phyloP scores from a whole-genome alignment of 1,140 invertebrate species.

The Hestina assimilis region DNA sequence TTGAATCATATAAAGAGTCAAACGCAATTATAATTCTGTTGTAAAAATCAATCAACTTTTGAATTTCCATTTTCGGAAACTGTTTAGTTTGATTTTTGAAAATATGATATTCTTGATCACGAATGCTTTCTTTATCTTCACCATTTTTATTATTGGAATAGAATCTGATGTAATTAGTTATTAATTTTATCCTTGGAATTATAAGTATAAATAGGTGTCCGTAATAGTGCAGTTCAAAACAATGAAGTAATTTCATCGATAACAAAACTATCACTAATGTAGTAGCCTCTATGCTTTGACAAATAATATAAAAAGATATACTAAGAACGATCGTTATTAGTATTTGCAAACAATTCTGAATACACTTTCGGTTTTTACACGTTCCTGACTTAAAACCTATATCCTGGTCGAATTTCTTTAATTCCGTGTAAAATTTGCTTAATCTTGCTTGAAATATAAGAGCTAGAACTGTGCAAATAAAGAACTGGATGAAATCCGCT shows the following conservation, averaged over 20 bases:
- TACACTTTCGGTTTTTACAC: background rate
- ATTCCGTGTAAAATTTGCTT: conserved; percentile 1
- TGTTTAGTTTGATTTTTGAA: background rate
- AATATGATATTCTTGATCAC: background rate
- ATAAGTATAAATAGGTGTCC: conserved; percentile 41
- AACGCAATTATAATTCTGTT: conserved; percentile 50
- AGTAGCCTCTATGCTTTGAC: background rate
- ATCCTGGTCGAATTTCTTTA: conserved; percentile 15
- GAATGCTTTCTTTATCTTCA: background rate
- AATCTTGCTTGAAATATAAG: background rate
- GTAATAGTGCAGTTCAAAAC: conserved; percentile 38
- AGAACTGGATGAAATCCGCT: background rate
- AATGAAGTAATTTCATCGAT: conserved; percentile 23
- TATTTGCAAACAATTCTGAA: conserved; percentile 4
- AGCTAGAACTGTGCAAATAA: background rate
- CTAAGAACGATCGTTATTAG: background rate
- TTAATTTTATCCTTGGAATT: conserved; percentile 33
- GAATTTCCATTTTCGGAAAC: conserved; percentile 29
- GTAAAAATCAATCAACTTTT: conserved; percentile 52
- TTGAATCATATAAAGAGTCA: conserved; percentile 48
- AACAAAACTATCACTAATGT: background rate
- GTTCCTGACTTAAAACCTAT: background rate
- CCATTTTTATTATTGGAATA: conserved; percentile 22
- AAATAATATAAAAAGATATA: background rate
- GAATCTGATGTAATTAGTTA: conserved; percentile 38